phyloP scores from a whole-genome alignment of 2,797 vertebrate genomes.

The Betta splendens region DNA sequence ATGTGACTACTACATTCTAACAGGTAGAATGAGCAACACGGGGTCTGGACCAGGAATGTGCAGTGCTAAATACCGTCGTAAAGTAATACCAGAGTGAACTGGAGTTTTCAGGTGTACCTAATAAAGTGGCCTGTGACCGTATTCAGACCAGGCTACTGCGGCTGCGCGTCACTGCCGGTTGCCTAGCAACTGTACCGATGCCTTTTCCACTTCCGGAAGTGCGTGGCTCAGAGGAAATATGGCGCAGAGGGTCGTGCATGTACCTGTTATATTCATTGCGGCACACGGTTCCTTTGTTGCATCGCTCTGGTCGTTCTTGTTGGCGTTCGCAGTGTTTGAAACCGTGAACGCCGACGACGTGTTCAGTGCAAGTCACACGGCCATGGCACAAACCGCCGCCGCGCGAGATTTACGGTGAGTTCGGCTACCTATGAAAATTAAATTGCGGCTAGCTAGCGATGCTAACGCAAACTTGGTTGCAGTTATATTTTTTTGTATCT shows the following conservation, averaged over 20 bases:
- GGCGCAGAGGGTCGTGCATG: conserved; percentile 60
- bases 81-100: too few relatives aligned
- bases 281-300: conserved; percentile 7
- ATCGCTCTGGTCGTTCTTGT: conserved; percentile 12
- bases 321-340: conserved; percentile 34
- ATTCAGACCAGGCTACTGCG: too few relatives aligned
- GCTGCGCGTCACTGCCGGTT: conserved; percentile 50
- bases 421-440: neutral
- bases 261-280: conserved; percentile 18
- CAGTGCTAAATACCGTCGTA: too few relatives aligned
- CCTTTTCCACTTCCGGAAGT: conserved; percentile 75
- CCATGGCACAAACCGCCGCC: conserved; percentile 42
- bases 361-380: conserved; percentile 71
- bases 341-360: conserved; percentile 40
- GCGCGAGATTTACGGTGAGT: conserved; percentile 78
- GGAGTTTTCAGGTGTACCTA: too few relatives aligned
- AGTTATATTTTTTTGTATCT: neutral
- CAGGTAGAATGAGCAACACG: too few relatives aligned
- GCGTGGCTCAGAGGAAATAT: conserved; percentile 78
- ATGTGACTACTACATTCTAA: too few relatives aligned
- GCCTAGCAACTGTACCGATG: conserved; percentile 73
- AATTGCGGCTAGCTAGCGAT: conserved; percentile 25
- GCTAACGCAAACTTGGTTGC: conserved; percentile 14
- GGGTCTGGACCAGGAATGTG: too few relatives aligned
- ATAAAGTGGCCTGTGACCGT: too few relatives aligned